Percentiles rank a stretch among this genome's conserved stretches.
Conservation (phyloP, 2,113 vertebrate genomes). For the Lethenteron reissneri region DNA sequence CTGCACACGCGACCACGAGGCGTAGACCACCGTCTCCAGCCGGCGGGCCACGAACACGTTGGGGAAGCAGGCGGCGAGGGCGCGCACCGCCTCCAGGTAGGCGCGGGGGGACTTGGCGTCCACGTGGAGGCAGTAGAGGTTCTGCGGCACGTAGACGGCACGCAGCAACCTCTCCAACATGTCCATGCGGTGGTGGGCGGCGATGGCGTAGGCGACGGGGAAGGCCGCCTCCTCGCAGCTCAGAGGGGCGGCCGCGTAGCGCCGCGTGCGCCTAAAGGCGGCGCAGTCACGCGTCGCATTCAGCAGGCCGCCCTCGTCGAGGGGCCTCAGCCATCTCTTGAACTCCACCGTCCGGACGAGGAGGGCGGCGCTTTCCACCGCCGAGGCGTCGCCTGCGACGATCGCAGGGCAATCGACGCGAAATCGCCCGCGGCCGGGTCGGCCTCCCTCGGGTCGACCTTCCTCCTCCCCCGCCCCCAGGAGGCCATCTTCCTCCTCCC, state of each 20-base stretch:
- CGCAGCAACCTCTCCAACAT: slow-evolving; percentile 63
- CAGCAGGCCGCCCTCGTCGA: slow-evolving; percentile 24
- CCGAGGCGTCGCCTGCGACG: too few species aligned
- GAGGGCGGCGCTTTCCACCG: too few species aligned
- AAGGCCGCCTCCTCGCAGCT: slow-evolving; percentile 41
- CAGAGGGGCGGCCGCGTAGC: slow-evolving; percentile 29
- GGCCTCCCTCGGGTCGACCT: too few species aligned
- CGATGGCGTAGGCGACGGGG: slow-evolving; percentile 63
- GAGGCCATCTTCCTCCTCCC: too few species aligned
- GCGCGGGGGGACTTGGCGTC: slow-evolving; percentile 32
- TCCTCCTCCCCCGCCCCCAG: too few species aligned
- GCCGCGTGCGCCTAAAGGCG: slow-evolving; percentile 22
- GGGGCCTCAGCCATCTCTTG: too few species aligned
- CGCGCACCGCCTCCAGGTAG: slow-evolving; percentile 31
- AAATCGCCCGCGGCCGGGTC: too few species aligned
- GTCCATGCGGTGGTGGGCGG: slow-evolving; percentile 59
- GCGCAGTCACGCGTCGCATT: slow-evolving; percentile 38
- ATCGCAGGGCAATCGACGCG: too few species aligned
- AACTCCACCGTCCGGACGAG: too few species aligned
- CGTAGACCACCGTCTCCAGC: slow-evolving; percentile 40
- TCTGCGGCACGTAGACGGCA: slow-evolving; percentile 52
- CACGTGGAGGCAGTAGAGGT: slow-evolving; percentile 57
- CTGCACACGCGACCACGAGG: slow-evolving; percentile 64
- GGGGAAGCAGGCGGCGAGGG: slow-evolving; percentile 41
- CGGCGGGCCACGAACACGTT: slow-evolving; percentile 58